Percentiles rank a stretch among this genome's conserved stretches.
phyloP scores from a whole-genome alignment of 2,797 vertebrate species.

The Monodelphis domestica region DNA sequence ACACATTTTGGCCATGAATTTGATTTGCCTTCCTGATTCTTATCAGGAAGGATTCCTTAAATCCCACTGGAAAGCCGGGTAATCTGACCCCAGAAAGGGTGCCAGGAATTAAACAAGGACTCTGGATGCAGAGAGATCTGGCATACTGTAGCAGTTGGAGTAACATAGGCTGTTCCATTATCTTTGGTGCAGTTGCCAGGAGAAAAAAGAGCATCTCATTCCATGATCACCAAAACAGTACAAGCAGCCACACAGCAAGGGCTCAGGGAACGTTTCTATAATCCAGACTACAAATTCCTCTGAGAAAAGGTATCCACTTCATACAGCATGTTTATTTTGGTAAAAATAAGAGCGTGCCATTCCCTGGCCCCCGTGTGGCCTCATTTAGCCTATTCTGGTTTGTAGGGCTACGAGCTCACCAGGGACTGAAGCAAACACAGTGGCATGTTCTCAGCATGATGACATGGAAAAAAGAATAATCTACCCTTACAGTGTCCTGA shows the following conservation, averaged over 20 bases:
- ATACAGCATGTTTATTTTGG: neutral
- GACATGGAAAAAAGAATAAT: neutral
- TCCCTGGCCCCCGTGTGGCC: neutral
- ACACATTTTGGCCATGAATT: conserved; percentile 54
- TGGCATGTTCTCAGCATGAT: neutral
- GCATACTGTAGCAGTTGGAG: neutral
- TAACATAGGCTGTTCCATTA: neutral
- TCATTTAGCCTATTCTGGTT: neutral
- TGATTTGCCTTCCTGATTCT: conserved; percentile 55
- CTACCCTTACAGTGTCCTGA: neutral
- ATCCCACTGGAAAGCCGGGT: conserved; percentile 4
- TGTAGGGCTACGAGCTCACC: neutral
- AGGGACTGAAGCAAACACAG: neutral
- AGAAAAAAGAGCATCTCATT: neutral
- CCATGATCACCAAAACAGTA: neutral
- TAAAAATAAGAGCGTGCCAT: neutral
- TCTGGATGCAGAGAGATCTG: conserved; percentile 21
- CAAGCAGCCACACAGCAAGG: neutral
- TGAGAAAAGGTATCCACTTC: neutral
- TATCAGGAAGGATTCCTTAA: conserved; percentile 66
- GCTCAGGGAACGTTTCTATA: neutral
- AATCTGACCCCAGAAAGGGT: conserved; percentile 19
- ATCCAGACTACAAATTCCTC: neutral
- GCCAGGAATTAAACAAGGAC: conserved; percentile 67
- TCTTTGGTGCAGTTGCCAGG: neutral